Percentiles rank a stretch among this genome's conserved stretches.
These are phyloP conservation scores for Aythya baeri DNA, from an alignment of 2,113 vertebrate genomes.

Conservation along the genomic window DNA sequence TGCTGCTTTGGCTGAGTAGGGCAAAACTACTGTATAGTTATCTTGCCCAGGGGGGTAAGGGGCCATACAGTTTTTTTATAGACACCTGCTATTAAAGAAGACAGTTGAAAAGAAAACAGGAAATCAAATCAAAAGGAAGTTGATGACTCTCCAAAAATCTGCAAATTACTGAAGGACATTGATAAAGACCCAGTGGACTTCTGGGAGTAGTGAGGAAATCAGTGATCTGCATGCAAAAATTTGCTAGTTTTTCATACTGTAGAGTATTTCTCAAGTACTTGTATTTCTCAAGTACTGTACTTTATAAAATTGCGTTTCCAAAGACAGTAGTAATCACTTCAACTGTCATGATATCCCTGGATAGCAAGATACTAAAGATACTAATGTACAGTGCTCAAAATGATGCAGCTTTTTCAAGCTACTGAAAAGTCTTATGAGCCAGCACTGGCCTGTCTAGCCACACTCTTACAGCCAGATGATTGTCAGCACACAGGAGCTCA, in stretches of 20 bases:
- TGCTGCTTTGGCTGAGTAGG: background rate
- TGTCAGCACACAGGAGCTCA: background rate
- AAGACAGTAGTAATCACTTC: background rate
- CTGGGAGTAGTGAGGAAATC: background rate
- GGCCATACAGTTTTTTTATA: background rate
- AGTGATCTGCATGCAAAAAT: background rate
- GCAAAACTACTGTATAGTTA: background rate
- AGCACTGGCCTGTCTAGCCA: background rate
- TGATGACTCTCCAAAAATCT: background rate
- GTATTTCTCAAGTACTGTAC: too few species aligned
- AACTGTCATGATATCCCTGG: background rate
- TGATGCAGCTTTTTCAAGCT: background rate
- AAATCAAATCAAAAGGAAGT: background rate
- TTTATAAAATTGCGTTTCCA: background rate
- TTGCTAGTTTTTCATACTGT: background rate
- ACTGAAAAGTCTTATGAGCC: background rate
- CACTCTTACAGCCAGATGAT: background rate
- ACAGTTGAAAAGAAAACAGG: background rate
- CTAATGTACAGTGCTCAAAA: background rate
- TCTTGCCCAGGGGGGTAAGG: too few species aligned
- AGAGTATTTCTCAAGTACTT: background rate
- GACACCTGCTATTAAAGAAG: background rate
- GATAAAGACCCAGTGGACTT: background rate
- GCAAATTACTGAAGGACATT: background rate
- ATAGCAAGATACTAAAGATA: background rate